Evolutionary conservation across 2,113 vertebrate species (phyloP).

Genomic region (Indicator maculatus): DNA sequence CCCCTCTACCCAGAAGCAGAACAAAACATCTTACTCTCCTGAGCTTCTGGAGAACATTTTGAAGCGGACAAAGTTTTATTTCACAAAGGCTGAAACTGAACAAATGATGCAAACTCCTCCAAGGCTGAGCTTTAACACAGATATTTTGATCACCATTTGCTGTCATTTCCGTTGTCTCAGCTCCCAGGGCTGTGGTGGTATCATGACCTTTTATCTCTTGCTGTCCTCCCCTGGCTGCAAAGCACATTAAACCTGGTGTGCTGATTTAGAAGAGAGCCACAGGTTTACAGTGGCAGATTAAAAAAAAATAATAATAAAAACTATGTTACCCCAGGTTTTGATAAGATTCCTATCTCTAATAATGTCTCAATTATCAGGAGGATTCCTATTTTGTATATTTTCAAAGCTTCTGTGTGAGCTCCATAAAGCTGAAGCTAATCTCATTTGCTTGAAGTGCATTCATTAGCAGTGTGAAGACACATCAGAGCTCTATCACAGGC

Average conservation of each 20-base stretch:
- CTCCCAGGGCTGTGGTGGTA: neutral
- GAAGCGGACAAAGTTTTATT: neutral
- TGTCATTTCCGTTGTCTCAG: neutral
- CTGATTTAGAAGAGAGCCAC: neutral
- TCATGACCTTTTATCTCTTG: neutral
- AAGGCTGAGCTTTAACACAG: neutral
- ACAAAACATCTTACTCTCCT: neutral
- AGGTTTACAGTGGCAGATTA: neutral
- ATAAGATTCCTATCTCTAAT: neutral
- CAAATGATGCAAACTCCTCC: neutral
- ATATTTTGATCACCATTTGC: neutral
- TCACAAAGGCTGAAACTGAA: neutral
- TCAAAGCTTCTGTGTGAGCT: neutral
- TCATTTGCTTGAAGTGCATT: neutral
- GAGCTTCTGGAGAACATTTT: neutral
- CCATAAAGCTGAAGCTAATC: neutral
- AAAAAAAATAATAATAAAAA: neutral
- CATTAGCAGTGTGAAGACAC: neutral
- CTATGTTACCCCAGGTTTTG: neutral
- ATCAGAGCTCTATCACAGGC: neutral
- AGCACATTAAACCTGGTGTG: neutral
- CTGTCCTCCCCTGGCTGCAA: neutral
- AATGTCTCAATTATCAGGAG: neutral
- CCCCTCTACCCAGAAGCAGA: neutral
- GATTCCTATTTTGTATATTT: neutral